Conservation (phyloP, 1,140 invertebrate genomes). For the Latrodectus geometricus region DNA sequence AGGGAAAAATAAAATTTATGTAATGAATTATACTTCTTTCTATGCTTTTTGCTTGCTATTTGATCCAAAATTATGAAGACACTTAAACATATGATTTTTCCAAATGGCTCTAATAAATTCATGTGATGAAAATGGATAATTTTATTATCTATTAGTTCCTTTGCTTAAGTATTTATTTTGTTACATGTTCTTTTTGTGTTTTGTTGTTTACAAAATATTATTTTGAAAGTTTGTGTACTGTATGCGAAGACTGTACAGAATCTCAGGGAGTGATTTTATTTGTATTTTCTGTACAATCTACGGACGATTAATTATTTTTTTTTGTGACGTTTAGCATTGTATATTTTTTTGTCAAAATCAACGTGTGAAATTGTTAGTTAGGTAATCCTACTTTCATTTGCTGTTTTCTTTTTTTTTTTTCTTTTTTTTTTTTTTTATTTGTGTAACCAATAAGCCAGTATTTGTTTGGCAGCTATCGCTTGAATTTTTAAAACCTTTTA, state of each 20-base stretch:
- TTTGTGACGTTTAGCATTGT: neutral
- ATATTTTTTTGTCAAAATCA: neutral
- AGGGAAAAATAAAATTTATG: neutral
- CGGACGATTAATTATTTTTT: neutral
- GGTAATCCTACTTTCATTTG: neutral
- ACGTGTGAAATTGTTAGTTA: neutral
- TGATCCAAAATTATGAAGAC: too few species aligned
- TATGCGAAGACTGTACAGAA: conserved; percentile 24
- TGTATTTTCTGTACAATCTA: conserved; percentile 11
- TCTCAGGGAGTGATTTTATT: conserved; percentile 40
- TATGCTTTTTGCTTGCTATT: neutral
- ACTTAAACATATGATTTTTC: neutral
- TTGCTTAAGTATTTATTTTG: conserved; percentile 36
- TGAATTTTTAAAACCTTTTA: too few species aligned
- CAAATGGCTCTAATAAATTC: neutral
- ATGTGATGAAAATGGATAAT: neutral
- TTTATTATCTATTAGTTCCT: conserved; percentile 2
- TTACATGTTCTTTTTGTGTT: neutral
- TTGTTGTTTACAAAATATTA: neutral
- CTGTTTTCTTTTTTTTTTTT: neutral
- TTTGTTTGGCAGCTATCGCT: too few species aligned
- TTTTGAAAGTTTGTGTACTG: neutral
- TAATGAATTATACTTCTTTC: neutral
- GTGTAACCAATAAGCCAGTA: neutral
- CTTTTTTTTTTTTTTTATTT: neutral